Conservation (phyloP, 2,797 vertebrate species). For the Mastacembelus armatus region DNA sequence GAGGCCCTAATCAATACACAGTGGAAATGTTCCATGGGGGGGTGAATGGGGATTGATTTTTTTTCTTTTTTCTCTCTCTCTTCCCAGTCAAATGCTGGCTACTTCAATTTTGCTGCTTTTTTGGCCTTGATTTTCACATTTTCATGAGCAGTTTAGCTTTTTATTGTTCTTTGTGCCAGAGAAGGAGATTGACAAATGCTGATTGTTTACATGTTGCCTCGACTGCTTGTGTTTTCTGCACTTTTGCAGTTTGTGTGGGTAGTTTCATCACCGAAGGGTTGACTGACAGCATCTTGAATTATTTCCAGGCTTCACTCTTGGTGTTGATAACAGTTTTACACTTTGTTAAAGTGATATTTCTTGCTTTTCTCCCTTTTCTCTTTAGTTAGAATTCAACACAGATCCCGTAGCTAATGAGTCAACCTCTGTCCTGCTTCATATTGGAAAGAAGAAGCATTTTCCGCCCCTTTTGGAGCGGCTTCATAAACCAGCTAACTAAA, state of each 20-base stretch:
- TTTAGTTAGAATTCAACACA: slow-evolving; percentile 6
- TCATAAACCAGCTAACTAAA: background rate
- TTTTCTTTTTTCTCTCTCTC: background rate
- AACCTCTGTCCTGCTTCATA: too few relatives aligned
- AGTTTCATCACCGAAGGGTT: slow-evolving; percentile 17
- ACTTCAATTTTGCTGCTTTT: slow-evolving; percentile 43
- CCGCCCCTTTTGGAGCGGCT: background rate
- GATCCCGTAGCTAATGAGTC: slow-evolving; percentile 28
- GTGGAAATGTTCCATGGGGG: slow-evolving; percentile 54
- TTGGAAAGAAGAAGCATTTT: slow-evolving; percentile 2
- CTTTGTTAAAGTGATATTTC: too few relatives aligned
- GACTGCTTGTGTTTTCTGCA: background rate
- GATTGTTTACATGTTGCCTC: slow-evolving; percentile 8
- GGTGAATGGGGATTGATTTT: slow-evolving; percentile 42
- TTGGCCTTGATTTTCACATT: slow-evolving; percentile 28
- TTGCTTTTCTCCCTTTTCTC: too few relatives aligned
- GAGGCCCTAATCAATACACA: slow-evolving; percentile 47
- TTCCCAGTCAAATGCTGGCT: background rate
- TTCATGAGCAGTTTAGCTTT: slow-evolving; percentile 8
- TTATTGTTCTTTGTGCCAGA: slow-evolving; percentile 29
- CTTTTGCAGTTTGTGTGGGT: background rate
- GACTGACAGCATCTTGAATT: slow-evolving; percentile 49
- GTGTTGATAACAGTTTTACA: slow-evolving; percentile 20
- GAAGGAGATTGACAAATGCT: slow-evolving; percentile 30
- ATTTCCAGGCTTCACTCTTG: slow-evolving; percentile 21